Base-by-base conservation (phyloP, 1,140 invertebrate species). In the Neodiprion lecontei region DNA sequence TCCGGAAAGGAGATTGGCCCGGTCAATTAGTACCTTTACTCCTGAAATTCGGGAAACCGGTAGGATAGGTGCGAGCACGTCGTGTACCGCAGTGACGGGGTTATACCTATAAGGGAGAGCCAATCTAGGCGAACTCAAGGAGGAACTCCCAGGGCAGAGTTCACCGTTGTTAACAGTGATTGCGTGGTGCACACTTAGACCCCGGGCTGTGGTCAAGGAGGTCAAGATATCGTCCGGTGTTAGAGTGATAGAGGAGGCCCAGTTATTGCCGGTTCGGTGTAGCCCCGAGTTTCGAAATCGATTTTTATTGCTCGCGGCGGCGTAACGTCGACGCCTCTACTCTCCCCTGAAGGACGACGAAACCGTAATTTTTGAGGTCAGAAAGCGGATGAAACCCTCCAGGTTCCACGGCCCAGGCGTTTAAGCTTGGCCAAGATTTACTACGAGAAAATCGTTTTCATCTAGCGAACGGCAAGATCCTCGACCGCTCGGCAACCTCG, bases 131-230 rank as follows among this genome's bases (percentile, higher is more conserved):
- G 11, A 17, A 61, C 9, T 61, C 53, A 61, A 17, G 53, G 0
- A 61, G 4, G 53, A 14, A 61, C 3, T 61, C 53, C 53, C 53
- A 61, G 53, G 53, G 53, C 53, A 61, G 53, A 61, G 53, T 61
- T 61, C 53, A 61, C 53, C 53, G 53, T 61, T 61, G 53, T 61
- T 61, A 61, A 61, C 53, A 61, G 53, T 61, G 53, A 61, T 61
- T 61, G 53, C 53, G 53, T 61, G 53, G 53, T 61, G 9, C 53
- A 61, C 53, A 61, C n/a, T 61, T 61, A 61, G 53, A 61, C 53
- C 53, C 53, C n/a, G 28, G 53, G 9, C 53, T 5, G 8, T 17
- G 53, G 53, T 61, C 53, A 61, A 17, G 53, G 53, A 61, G 53
- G 53, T 61, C 53, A 61, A 61, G 53, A 61, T 61, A 61, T 61